Evolutionary conservation across 2,797 vertebrate genomes (phyloP).

Genomic region (Dendrocincla tyrannina): DNA sequence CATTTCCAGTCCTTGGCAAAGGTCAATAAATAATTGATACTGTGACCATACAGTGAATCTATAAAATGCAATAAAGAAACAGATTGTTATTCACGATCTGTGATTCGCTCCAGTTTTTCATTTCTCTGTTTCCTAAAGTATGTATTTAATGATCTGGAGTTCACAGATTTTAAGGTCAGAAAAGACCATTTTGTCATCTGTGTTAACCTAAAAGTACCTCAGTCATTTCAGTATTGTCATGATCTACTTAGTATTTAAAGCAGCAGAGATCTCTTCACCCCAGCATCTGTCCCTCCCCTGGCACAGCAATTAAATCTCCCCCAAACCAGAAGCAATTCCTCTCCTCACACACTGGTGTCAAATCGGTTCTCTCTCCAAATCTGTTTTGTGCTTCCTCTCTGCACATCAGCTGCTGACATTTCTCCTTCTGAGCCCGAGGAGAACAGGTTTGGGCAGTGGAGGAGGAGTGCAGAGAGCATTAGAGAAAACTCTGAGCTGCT

Average conservation of each 20-base stretch:
- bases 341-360: background rate
- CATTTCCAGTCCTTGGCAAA: background rate
- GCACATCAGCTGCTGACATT: background rate
- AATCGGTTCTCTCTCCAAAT: background rate
- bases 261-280: background rate
- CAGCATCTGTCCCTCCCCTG: background rate
- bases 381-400: background rate
- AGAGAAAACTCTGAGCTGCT: background rate
- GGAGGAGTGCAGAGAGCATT: background rate
- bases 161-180: background rate
- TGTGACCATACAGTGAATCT: background rate
- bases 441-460: background rate
- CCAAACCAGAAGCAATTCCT: background rate
- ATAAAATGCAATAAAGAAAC: background rate
- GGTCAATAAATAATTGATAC: background rate
- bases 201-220: background rate
- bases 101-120: background rate
- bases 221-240: background rate
- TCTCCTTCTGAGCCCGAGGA: background rate
- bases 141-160: background rate
- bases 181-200: background rate
- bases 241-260: background rate
- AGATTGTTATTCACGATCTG: background rate
- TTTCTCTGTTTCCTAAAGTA: background rate
- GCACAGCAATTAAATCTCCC: background rate